Evolutionary conservation across 2,888 invertebrate species (phyloP).

Genomic region (Digitonthophagus gazella): DNA sequence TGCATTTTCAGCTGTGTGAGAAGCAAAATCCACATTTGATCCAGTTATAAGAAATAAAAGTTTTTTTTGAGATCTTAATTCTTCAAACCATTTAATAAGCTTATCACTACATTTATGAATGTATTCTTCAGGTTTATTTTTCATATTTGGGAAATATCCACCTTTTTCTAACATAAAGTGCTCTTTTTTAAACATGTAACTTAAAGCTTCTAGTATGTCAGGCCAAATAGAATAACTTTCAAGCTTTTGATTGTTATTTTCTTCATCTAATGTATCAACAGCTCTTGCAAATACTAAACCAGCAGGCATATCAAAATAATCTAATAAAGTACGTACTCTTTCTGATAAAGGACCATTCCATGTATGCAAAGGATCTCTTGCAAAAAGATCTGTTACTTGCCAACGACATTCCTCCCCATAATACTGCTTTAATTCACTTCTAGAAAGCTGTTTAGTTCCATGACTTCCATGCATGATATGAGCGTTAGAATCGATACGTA

Average conservation of each 20-base stretch:
- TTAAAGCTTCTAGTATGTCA: constrained; percentile 62
- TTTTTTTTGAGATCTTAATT: constrained; percentile 56
- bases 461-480: constrained; percentile 64
- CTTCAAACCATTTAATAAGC: constrained; percentile 59
- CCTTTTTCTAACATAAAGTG: constrained; percentile 59
- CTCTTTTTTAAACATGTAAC: constrained; percentile 60
- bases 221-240: constrained; percentile 61
- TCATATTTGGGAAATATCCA: constrained; percentile 61
- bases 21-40: constrained; percentile 68
- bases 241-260: constrained; percentile 40
- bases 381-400: constrained; percentile 56
- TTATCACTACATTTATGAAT: constrained; percentile 57
- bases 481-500: constrained; percentile 63
- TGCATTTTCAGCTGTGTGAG: constrained; percentile 61
- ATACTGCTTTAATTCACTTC: constrained; percentile 54
- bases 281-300: constrained; percentile 65
- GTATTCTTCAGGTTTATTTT: constrained; percentile 58
- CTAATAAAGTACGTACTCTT: constrained; percentile 63
- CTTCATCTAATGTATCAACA: constrained; percentile 62
- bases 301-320: constrained; percentile 71
- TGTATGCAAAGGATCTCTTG: constrained; percentile 56
- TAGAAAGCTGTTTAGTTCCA: constrained; percentile 59
- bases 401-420: constrained; percentile 62
- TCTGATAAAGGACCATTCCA: constrained; percentile 63
- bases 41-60: constrained; percentile 69